Conservation (phyloP, 2,113 vertebrate species). For the Fulica atra region DNA sequence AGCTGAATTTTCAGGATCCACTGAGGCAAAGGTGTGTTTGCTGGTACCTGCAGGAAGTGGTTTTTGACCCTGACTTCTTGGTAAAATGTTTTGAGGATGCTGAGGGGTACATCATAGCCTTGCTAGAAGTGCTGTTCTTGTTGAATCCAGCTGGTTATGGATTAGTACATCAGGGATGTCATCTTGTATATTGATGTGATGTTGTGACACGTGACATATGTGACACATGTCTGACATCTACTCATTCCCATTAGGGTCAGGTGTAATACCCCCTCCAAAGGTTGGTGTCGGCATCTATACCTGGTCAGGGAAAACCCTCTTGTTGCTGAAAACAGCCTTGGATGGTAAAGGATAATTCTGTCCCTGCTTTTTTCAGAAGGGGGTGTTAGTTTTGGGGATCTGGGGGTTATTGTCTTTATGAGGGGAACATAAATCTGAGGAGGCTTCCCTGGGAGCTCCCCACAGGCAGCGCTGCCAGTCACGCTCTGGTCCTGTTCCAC, state of each 20-base stretch:
- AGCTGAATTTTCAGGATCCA: background rate
- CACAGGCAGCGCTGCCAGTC: fast-evolving
- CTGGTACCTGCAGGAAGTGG: background rate
- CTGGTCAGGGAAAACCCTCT: background rate
- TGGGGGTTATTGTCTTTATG: background rate
- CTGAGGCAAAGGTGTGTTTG: background rate
- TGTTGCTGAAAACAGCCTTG: background rate
- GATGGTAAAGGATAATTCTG: background rate
- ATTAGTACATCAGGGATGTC: background rate
- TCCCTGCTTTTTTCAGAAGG: background rate
- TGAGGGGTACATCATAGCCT: background rate
- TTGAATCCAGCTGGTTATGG: no score
- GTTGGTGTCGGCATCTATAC: background rate
- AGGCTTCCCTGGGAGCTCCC: background rate
- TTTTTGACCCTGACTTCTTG: background rate
- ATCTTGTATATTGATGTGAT: no score
- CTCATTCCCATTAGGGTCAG: background rate
- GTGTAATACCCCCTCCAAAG: background rate
- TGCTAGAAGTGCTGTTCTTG: background rate
- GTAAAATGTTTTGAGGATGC: background rate
- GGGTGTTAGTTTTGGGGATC: fast-evolving
- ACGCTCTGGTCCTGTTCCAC: fast-evolving
- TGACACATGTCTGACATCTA: background rate
- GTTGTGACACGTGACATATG: background rate
- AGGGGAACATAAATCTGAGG: background rate